Base-by-base conservation (phyloP, 1,140 invertebrate genomes). In the Rhagoletis pomonella region DNA sequence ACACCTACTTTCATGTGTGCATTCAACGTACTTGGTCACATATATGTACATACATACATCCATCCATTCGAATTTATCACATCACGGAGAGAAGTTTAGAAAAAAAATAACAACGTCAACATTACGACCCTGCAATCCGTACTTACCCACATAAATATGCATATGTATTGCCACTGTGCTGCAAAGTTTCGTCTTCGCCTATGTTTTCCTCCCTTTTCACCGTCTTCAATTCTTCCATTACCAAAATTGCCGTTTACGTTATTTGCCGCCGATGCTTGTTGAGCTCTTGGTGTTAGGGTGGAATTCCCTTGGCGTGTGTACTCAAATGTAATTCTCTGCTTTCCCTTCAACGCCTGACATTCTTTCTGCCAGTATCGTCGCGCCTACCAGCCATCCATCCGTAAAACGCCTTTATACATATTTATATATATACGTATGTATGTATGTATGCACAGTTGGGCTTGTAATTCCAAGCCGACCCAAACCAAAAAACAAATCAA, bases 121-220 rank as follows among this genome's bases (percentile, higher is more conserved):
- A 81, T 55, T 81, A 47, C n/a, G 73, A 17, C 44, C 42, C 69
- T 73, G 69, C 69, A 42, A 73, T 73, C 14, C 69, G 17, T 42
- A 14, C 69, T 47, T 42, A 44, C 73, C 9, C 50, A 81, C 47
- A 19, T 42, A 19, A 19, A 4, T 62, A 62, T 62, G n/a, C n/a
- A n/a, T 62, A 62, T 62, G 60, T 62, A 62, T 62, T 69, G 39
- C 73, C 50, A 77, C 19, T 50, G 29, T 29, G 47, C 47, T 19
- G 44, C 73, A n/a, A 81, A 81, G 47, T 81, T 50, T 81, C 47
- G n/a, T 81, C 88, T 88, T 73, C 87, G 84, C 19, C 55, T 50
- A 5, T 55, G 29, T 47, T 44, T 12, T 29, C 14, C 29, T 17
- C 17, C 29, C 17, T 29, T 29, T 86, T 14, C 44, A 12, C 59